Conservation (phyloP, 2,888 invertebrate genomes). For the Sesamia inferens region DNA sequence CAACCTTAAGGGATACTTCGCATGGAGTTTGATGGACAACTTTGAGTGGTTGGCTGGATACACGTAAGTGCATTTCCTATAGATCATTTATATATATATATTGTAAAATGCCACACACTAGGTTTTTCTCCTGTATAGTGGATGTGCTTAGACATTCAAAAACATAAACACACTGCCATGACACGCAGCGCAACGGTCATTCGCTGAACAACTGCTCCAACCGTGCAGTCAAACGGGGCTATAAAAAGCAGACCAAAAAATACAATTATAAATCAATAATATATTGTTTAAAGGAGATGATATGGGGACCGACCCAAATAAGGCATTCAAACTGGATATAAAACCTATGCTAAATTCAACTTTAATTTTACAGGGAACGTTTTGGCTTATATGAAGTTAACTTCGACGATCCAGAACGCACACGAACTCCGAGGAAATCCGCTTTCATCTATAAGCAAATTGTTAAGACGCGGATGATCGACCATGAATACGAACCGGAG, state of each 20-base stretch:
- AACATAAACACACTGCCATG: too few relatives aligned
- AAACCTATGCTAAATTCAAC: neutral
- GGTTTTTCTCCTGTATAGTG: too few relatives aligned
- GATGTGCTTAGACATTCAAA: too few relatives aligned
- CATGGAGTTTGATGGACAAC: slow-evolving; percentile 92
- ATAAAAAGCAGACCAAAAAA: neutral
- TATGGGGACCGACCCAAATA: neutral
- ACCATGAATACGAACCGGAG: slow-evolving; percentile 63
- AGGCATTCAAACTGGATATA: neutral
- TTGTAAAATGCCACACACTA: too few relatives aligned
- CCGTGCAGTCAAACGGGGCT: too few relatives aligned
- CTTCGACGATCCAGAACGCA: slow-evolving; percentile 61
- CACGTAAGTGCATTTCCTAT: slow-evolving; percentile 75
- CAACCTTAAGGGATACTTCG: slow-evolving; percentile 88
- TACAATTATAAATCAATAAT: neutral
- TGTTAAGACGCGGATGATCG: slow-evolving; percentile 59
- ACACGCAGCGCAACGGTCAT: too few relatives aligned
- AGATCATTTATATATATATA: too few relatives aligned
- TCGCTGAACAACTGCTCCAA: too few relatives aligned
- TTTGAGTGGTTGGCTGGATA: slow-evolving; percentile 91
- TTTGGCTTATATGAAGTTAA: slow-evolving; percentile 67
- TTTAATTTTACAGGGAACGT: slow-evolving; percentile 60
- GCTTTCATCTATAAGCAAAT: slow-evolving; percentile 67
- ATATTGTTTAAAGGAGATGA: neutral
- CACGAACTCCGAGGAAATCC: slow-evolving; percentile 64